phyloP scores from a whole-genome alignment of 2,797 vertebrate species.

The Sebastolobus alascanus region DNA sequence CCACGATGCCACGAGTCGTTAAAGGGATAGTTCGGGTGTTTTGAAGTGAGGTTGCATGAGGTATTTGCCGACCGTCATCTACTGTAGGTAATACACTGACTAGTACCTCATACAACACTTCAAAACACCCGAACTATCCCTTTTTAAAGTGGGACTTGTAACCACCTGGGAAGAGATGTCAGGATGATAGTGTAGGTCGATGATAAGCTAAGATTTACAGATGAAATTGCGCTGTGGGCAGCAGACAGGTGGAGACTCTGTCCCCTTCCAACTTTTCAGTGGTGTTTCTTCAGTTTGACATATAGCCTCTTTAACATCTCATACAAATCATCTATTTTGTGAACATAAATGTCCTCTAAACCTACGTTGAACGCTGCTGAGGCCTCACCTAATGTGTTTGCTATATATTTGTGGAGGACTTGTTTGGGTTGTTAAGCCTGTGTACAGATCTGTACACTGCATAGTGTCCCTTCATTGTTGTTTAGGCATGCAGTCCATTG shows the following conservation, averaged over 20 bases:
- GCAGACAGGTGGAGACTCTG: not conserved
- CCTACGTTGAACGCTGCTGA: not conserved
- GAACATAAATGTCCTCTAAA: too few relatives aligned
- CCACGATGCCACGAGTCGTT: too few relatives aligned
- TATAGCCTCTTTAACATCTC: too few relatives aligned
- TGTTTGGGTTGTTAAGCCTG: not conserved
- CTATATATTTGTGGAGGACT: not conserved
- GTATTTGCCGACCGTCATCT: too few relatives aligned
- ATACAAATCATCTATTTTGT: too few relatives aligned
- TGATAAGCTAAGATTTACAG: not conserved
- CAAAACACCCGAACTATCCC: too few relatives aligned
- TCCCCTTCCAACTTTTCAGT: too few relatives aligned
- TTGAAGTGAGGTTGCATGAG: too few relatives aligned
- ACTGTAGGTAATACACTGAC: not conserved
- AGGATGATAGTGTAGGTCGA: too few relatives aligned
- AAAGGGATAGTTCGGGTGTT: too few relatives aligned
- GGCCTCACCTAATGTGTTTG: not conserved
- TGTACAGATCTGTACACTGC: not conserved
- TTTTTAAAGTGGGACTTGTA: not conserved
- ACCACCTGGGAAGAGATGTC: not conserved
- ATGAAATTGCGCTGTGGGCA: not conserved
- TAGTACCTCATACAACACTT: too few relatives aligned
- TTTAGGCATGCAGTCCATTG: conserved; percentile 4
- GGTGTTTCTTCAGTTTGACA: too few relatives aligned
- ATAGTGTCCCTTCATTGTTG: conserved; percentile 3